Evolutionary conservation across 64 coral and sea anemone genomes (phyloP), one percentile per base, ranked within the genome.

Genomic region (Pocillopora damicornis): DNA sequence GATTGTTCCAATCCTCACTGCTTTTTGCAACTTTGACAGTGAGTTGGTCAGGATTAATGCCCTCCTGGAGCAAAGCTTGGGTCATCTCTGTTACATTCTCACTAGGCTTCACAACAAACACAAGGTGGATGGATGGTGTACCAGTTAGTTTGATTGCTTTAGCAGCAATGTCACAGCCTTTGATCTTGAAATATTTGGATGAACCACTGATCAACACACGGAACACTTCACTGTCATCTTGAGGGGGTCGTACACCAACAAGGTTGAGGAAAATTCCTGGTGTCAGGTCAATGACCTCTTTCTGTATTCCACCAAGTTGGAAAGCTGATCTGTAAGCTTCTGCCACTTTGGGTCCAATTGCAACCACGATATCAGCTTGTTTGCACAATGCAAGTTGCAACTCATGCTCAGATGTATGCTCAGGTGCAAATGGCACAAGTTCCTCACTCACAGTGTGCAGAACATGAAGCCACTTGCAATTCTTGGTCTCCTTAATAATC

Each of bases 391-490:
- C 22, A 1, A 85, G 36, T 8, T 85, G 81, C 17, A 26, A 14
- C 58, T 85, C 81, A 85, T 85, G 81, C 36, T 85, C 81, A 15
- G 65, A 57, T 58, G 57, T 12, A 12, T 72, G 65, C 64, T 72
- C 63, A 26, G 37, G 7, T 73, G 64, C 36, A 58, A 85, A n/a
- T 57, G 69, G 69, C 9, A 26, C 63, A 25, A 85, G 42, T 58
- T 85, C 81, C 17, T 85, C 81, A 58, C 81, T 72, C 9, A 85
- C 65, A 57, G 81, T 85, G 64, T 85, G 81, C 37, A 85, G 37
- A 85, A 85, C 81, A 71, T 72, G 81, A 58, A 85, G 13, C 81
- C 81, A 85, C 38, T 85, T 85, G 42, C 81, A 85, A 7, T 30
- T 71, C 22, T 85, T 85, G 1, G 20, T 58, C 20, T 85, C 81